A percentile compares a stretch with the other conserved stretches of the same genome.
Evolutionary conservation across 1,140 invertebrate species (phyloP).

Genomic region (Lasioglossum baleicum): DNA sequence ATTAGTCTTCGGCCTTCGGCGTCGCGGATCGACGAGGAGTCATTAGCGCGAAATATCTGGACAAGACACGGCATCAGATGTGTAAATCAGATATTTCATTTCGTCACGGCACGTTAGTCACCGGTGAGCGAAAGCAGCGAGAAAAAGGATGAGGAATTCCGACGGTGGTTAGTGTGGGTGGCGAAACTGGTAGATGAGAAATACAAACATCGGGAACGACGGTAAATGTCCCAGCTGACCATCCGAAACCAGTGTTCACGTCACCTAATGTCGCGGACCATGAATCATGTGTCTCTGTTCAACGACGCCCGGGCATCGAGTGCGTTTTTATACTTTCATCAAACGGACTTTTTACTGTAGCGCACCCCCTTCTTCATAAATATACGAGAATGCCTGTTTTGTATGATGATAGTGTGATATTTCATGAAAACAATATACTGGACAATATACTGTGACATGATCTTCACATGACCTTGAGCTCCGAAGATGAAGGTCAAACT

Average conservation of each 20-base stretch:
- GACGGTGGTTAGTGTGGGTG: slow-evolving; percentile 63
- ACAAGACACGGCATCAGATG: slow-evolving; percentile 37
- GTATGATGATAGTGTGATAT: background rate
- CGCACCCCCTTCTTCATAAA: no score
- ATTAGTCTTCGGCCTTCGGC: slow-evolving; percentile 8
- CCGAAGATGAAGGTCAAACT: no score
- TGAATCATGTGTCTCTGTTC: slow-evolving; percentile 24
- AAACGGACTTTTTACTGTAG: background rate
- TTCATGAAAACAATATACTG: background rate
- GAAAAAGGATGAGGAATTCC: slow-evolving; percentile 27
- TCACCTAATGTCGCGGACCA: slow-evolving; percentile 29
- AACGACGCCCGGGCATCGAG: background rate
- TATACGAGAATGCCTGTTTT: background rate
- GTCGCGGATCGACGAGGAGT: background rate
- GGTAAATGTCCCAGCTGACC: slow-evolving; percentile 46
- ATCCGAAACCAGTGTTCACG: slow-evolving; percentile 39
- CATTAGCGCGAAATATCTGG: slow-evolving; percentile 35
- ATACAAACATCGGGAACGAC: slow-evolving; percentile 70
- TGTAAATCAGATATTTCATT: slow-evolving; percentile 69
- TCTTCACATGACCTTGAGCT: no score
- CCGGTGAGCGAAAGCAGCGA: slow-evolving; percentile 25
- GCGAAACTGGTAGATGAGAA: slow-evolving; percentile 76
- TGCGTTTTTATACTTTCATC: background rate
- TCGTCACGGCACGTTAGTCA: slow-evolving; percentile 59
- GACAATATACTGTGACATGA: no score